Base-by-base conservation (phyloP, 2,113 vertebrate species). In the Pontoporia blainvillei region DNA sequence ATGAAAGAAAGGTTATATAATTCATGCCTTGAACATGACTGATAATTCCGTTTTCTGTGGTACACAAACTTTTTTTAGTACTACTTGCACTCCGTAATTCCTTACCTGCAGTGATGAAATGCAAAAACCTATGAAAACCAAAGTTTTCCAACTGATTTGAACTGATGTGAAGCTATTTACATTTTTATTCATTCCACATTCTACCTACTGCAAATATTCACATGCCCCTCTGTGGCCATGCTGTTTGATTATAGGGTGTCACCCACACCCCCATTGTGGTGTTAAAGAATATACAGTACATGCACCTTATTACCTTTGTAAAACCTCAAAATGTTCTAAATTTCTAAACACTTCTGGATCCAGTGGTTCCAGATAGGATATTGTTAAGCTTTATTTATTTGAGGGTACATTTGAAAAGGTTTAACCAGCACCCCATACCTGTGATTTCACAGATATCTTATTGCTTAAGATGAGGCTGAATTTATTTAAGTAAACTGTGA, bases 71-170 rank as follows among this genome's bases (percentile, higher is more conserved):
- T 64, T 89, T 78, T 29, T 18, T n/a, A 93, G 46, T 79, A 20
- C 29, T 86, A 69, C 39, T 85, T 82, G 69, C 2, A 89, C 8
- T 59, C 34, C 20, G 76, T 25, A 83, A 8, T 49, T 81, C 64
- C 39, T 86, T 85, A 86, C 27, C 46, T 92, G 27, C 41, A 85
- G 27, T 75, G 86, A 94, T n/a, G 18, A 92, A 95, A 88, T 82
- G 23, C 14, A 62, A 78, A 96, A 90, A 62, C 1, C 66, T 82
- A 23, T 89, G 81, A 84, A 88, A 93, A 82, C 0, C 21, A 17
- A 88, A 59, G 5, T 12, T 81, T 72, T 95, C 41, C 31, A 62
- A 34, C 2, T 15, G 31, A 25, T 21, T 21, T 75, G n/a, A 86
- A 46, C 25, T 27, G 39, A 52, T 7, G 12, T 17, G 59, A 82